Percentiles rank a stretch among this genome's conserved stretches.
phyloP scores from a whole-genome alignment of 2,113 vertebrate genomes.

The Thinocorus orbignyianus region DNA sequence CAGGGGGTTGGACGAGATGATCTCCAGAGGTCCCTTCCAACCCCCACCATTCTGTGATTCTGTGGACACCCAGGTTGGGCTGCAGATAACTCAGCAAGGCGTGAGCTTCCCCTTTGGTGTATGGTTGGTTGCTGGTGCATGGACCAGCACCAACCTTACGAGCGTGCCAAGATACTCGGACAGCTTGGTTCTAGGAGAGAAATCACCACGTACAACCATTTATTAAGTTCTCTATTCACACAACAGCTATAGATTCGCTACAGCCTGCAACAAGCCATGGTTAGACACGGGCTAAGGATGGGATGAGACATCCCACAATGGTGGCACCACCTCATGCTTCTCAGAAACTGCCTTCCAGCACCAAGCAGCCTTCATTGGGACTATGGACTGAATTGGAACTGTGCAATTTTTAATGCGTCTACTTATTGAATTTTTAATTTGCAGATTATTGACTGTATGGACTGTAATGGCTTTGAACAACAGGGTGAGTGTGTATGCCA shows the following conservation, averaged over 20 bases:
- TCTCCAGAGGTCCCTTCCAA: too few relatives aligned
- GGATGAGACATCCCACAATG: not conserved
- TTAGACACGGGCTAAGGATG: not conserved
- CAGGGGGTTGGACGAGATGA: too few relatives aligned
- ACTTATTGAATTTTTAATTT: slow-evolving; percentile 82
- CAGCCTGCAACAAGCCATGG: not conserved
- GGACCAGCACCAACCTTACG: not conserved
- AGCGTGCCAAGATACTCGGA: not conserved
- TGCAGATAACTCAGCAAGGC: not conserved
- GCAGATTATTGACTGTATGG: slow-evolving; percentile 75
- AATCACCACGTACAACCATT: not conserved
- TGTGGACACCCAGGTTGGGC: not conserved
- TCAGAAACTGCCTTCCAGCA: slow-evolving; percentile 12
- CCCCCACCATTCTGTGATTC: too few relatives aligned
- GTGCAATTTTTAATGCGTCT: slow-evolving; percentile 57
- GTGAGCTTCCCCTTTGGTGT: not conserved
- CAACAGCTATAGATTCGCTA: not conserved
- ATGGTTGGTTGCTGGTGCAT: not conserved
- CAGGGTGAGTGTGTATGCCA: slow-evolving; percentile 47
- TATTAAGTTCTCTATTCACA: not conserved
- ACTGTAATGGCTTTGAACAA: slow-evolving; percentile 72
- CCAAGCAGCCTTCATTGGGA: not conserved
- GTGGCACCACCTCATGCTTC: slow-evolving; percentile 8
- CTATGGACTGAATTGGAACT: slow-evolving; percentile 51
- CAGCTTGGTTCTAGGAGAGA: not conserved